A percentile compares a stretch with the other conserved stretches of the same genome.
Conservation (phyloP, 2,113 vertebrate genomes). For the Dinomys branickii region DNA sequence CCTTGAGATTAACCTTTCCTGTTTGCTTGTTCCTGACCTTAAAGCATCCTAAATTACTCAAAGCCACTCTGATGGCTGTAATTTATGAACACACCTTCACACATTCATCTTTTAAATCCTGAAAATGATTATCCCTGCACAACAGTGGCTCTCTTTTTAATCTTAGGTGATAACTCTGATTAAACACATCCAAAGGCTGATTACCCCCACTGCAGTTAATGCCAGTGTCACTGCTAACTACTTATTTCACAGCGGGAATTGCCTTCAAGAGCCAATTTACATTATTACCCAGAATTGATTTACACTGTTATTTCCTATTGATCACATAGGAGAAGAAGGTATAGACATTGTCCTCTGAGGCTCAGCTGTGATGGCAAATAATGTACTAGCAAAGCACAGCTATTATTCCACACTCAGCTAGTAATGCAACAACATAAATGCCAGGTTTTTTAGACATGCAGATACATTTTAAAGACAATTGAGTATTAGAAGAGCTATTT, state of each 20-base stretch:
- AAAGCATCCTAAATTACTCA: constrained; percentile 78
- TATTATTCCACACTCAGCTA: neutral
- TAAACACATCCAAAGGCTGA: constrained; percentile 84
- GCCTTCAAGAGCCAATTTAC: constrained; percentile 82
- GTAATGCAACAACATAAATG: neutral
- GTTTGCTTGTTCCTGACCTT: constrained; percentile 60
- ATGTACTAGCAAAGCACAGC: constrained; percentile 39
- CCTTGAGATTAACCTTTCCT: constrained; percentile 71
- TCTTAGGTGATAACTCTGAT: constrained; percentile 87
- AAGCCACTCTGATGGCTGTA: constrained; percentile 68
- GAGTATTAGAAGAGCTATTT: neutral
- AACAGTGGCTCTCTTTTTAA: constrained; percentile 80
- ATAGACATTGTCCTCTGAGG: constrained; percentile 63
- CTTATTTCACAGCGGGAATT: constrained; percentile 85
- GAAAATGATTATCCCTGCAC: constrained; percentile 74
- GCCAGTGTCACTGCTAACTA: constrained; percentile 82
- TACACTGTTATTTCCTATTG: constrained; percentile 76
- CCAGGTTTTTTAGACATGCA: neutral
- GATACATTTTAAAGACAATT: constrained; percentile 3
- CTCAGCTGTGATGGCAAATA: constrained; percentile 55
- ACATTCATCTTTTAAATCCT: constrained; percentile 76
- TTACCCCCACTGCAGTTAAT: constrained; percentile 83
- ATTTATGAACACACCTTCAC: constrained; percentile 79
- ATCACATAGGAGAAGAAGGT: constrained; percentile 68
- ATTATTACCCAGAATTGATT: constrained; percentile 84